Percentiles rank a stretch among this genome's conserved stretches.
Evolutionary conservation across 2,113 vertebrate species (phyloP).

Genomic region (Hipposideros armiger): DNA sequence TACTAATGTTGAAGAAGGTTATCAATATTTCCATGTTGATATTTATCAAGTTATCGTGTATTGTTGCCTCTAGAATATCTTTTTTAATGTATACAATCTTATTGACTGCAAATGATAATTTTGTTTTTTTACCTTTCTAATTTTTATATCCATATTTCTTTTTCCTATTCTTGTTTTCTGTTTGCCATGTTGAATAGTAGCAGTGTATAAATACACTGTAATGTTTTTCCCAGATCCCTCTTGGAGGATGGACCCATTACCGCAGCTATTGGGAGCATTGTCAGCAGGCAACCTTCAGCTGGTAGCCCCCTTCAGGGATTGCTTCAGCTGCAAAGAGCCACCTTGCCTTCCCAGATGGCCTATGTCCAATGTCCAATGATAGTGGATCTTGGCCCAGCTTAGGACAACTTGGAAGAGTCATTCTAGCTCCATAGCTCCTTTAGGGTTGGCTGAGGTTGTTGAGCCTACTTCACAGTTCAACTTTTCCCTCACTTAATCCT

Average conservation of each 20-base stretch:
- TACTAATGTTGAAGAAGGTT: constrained; percentile 18
- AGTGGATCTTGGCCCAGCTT: neutral
- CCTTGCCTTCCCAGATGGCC: neutral
- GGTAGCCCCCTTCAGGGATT: neutral
- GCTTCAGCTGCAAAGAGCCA: neutral
- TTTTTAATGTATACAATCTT: neutral
- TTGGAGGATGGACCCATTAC: neutral
- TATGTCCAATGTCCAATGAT: neutral
- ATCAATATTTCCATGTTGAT: constrained; percentile 19
- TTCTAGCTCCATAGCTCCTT: neutral
- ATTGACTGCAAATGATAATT: neutral
- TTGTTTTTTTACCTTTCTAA: neutral
- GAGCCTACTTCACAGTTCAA: neutral
- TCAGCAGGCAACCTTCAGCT: neutral
- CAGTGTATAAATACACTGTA: neutral
- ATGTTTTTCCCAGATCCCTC: neutral
- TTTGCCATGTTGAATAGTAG: neutral
- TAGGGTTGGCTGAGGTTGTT: neutral
- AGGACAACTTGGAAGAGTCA: neutral
- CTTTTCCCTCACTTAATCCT: neutral
- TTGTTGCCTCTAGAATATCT: neutral
- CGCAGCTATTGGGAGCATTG: too few species aligned
- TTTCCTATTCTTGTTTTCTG: neutral
- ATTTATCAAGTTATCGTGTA: neutral
- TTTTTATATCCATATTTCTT: neutral